A percentile compares a stretch with the other conserved stretches of the same genome.
Evolutionary conservation across 2,797 vertebrate genomes (phyloP).

Genomic region (Leptoclinus maculatus): DNA sequence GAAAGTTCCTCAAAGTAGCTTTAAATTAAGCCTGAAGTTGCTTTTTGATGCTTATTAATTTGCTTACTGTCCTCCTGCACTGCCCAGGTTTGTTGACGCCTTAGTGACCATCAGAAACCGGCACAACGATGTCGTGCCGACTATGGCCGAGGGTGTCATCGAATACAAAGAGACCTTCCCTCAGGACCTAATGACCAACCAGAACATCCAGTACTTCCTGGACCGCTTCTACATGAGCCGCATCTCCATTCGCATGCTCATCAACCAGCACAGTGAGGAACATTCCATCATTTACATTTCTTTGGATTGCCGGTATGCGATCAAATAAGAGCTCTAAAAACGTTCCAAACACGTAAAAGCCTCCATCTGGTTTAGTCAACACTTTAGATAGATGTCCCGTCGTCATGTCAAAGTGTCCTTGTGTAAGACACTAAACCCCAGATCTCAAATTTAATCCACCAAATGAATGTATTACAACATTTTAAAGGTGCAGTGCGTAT

Average conservation of each 20-base stretch:
- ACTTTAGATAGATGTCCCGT: neutral
- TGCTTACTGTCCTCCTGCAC: neutral
- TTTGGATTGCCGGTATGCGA: too few relatives aligned
- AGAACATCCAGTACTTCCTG: slow-evolving; percentile 97
- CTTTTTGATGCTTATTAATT: neutral
- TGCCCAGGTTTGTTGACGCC: slow-evolving; percentile 87
- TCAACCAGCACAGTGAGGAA: slow-evolving; percentile 96
- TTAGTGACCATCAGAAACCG: slow-evolving; percentile 95
- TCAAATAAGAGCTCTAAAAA: too few relatives aligned
- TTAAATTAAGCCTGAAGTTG: neutral
- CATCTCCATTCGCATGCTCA: slow-evolving; percentile 97
- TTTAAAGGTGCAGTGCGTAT: neutral
- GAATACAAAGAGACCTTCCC: slow-evolving; percentile 94
- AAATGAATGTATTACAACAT: neutral
- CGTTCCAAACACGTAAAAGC: neutral
- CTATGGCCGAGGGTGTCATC: slow-evolving; percentile 95
- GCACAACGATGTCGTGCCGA: slow-evolving; percentile 96
- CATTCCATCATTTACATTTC: neutral
- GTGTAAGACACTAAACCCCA: neutral
- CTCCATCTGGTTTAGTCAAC: too few relatives aligned
- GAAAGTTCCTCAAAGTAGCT: neutral
- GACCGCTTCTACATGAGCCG: slow-evolving; percentile 98
- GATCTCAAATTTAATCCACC: neutral
- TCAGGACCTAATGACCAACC: slow-evolving; percentile 91
- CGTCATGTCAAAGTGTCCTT: neutral